Base-by-base conservation (phyloP, 2,113 vertebrate genomes). In the Pygoscelis antarcticus region DNA sequence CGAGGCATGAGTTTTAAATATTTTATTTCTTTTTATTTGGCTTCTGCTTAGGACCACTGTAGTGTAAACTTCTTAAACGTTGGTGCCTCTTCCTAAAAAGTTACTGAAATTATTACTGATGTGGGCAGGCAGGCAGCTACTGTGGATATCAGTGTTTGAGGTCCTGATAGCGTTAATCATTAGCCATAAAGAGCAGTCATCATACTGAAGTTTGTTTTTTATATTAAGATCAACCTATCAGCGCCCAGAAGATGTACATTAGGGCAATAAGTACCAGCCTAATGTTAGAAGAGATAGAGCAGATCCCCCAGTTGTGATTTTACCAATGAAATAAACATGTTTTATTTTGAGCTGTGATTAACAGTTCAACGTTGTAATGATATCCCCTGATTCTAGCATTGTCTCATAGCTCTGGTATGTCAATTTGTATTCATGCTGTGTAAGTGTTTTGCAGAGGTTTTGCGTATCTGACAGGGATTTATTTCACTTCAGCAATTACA, bases 361-460 rank as follows among this genome's bases (percentile, higher is more conserved):
- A 51, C 89, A 66, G 90, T 96, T 95, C 40, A 30, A 66, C 34
- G 5, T 92, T 93, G 85, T 83, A 92, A 82, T 95, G 90, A 95
- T 98, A 95, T 92, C 88, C 78, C 79, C 54, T 82, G 86, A 90
- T 95, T 97, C 93, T 95, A 86, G 80, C 93, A 96, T 97, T 97
- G 97, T 97, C 96, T 98, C 97, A 98, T 93, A 91, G 93, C 74
- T 97, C 76, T 96, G 97, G 97, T 97, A 97, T 97, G 97, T 87
- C 88, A 76, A 72, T 97, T 98, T 96, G 96, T 96, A 91, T 97
- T 98, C 95, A 94, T 86, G 92, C 87, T 93, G 90, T 91, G 94
- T 88, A 95, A 97, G 95, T 97, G 84, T 80, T 91, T 95, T 95
- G 93, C 77, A 80, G 83, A 91, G 89, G 95, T 94, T 95, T 87